Evolutionary conservation across 2,888 invertebrate genomes (phyloP).

Genomic region (Erpobdella octoculata): DNA sequence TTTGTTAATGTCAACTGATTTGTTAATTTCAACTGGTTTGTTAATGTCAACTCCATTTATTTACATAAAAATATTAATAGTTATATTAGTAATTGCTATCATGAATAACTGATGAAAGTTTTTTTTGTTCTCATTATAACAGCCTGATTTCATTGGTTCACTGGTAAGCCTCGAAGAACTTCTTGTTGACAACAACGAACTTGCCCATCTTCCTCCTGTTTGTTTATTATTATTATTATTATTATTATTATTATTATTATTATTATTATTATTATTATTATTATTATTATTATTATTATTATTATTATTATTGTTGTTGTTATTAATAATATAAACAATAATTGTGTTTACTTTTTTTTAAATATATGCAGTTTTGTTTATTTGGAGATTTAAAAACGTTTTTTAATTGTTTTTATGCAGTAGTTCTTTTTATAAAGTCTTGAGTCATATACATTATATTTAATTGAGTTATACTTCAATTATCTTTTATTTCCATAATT

Average conservation of each 20-base stretch:
- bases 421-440: no score
- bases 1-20: not conserved
- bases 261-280: not conserved
- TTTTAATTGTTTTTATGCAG: no score
- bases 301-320: not conserved
- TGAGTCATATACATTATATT: no score
- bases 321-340: not conserved
- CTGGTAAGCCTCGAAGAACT: slow-evolving; percentile 86
- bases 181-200: slow-evolving; percentile 94
- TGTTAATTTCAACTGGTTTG: not conserved
- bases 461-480: no score
- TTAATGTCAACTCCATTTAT: not conserved
- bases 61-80: not conserved
- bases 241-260: not conserved
- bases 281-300: not conserved
- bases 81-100: no score
- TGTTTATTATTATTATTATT: not conserved
- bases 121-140: slow-evolving; percentile 45
- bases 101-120: slow-evolving; percentile 2
- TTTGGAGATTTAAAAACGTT: no score
- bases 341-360: not conserved
- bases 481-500: no score
- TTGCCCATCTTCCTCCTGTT: slow-evolving; percentile 72
- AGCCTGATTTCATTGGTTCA: slow-evolving; percentile 87
- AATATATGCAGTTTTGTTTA: no score